Evolutionary conservation across 1,140 invertebrate species (phyloP), one percentile per base, ranked within the genome.

Genomic region (Eumeta japonica): DNA sequence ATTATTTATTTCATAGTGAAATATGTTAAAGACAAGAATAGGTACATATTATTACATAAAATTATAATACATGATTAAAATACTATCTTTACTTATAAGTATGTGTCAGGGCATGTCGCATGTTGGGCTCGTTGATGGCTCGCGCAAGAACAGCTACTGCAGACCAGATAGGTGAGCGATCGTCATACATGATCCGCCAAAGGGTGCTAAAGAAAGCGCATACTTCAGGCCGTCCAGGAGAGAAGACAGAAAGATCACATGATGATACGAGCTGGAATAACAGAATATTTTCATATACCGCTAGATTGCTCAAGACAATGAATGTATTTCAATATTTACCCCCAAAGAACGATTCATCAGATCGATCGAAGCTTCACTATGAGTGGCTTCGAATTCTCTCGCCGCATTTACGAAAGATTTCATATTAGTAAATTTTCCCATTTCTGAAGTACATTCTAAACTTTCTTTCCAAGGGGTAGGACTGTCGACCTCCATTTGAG

Each of bases 71-170:
- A n/a, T n/a, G n/a, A n/a, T n/a, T n/a, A n/a, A n/a, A n/a, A n/a
- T n/a, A n/a, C n/a, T n/a, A n/a, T n/a, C n/a, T 50, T 56, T 46
- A 76, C 70, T 83, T 83, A 45, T 84, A 87, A 2, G 79, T 85
- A 39, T 85, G 79, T 17, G 83, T 82, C 0, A 87, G 61, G 11
- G 77, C 77, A 52, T 80, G 60, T 47, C 79, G 75, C 12, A 82
- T 79, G 39, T 68, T 71, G 3, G 75, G 52, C 57, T 85, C 84
- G 29, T 76, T 78, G 40, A 79, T 80, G 13, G 79, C 81, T 36
- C 78, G 76, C 41, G 80, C 62, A 19, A 87, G 57, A 19, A 84
- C 81, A 12, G 81, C 79, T 0, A 87, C 66, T 3, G 79, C 79
- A 29, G 71, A 78, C 84, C 84, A 86, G 29, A 72, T 71, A 0